Evolutionary conservation across 2,888 invertebrate genomes (phyloP).

Genomic region (Drosophila helvetica): DNA sequence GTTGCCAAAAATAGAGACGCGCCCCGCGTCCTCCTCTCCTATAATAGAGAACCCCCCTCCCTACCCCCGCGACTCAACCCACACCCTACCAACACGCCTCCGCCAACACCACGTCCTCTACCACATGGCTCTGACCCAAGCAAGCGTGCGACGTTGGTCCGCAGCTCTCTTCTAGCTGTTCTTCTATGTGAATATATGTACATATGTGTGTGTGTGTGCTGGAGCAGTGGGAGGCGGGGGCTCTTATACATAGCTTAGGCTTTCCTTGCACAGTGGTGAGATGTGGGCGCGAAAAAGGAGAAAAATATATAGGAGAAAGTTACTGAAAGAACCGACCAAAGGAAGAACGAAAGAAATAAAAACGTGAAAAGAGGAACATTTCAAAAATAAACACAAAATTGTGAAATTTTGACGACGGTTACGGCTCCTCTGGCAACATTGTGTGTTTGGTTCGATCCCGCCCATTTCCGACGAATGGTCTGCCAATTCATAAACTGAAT

Average conservation of each 20-base stretch:
- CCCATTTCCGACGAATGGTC: too few species aligned
- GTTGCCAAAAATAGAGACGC: constrained; percentile 76
- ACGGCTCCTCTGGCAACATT: too few species aligned
- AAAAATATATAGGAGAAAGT: constrained; percentile 13
- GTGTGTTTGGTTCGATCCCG: too few species aligned
- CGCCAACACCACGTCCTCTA: constrained; percentile 35
- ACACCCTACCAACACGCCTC: constrained; percentile 1
- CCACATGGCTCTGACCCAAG: constrained; percentile 38
- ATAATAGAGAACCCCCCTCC: constrained; percentile 14
- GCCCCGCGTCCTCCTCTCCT: constrained; percentile 57
- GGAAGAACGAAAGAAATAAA: too few species aligned
- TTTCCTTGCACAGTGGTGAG: constrained; percentile 61
- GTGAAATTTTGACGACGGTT: too few species aligned
- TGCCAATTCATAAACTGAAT: too few species aligned
- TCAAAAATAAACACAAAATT: too few species aligned
- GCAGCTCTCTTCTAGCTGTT: constrained; percentile 53
- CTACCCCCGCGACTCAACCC: constrained; percentile 19
- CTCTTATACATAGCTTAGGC: constrained; percentile 70
- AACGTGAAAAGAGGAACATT: too few species aligned
- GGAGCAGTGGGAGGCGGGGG: neutral
- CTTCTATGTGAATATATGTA: constrained; percentile 38
- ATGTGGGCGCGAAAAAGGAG: too few species aligned
- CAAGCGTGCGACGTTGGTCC: constrained; percentile 50
- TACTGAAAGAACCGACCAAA: neutral
- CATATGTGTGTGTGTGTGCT: constrained; percentile 12